Base-by-base conservation (phyloP, 2,113 vertebrate species). In the Dendropsophus ebraccatus region DNA sequence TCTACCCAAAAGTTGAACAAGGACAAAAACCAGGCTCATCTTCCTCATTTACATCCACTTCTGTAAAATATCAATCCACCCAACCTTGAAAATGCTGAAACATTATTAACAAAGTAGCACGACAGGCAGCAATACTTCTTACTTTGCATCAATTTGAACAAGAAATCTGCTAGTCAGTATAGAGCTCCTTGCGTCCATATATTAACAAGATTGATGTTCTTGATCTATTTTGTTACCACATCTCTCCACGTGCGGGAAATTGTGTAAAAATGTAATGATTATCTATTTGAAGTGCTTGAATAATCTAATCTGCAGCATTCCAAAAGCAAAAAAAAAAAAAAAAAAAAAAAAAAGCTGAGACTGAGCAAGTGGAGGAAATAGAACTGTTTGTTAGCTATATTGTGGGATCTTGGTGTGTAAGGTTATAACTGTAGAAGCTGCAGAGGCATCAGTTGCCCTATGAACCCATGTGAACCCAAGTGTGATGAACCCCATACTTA, bases 241-340 rank as follows among this genome's bases (percentile, higher is more conserved):
- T 82, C 60, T 74, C 80, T 32, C 80, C 60, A 69, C 60, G 52
- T 50, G 80, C 45, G 7, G 30, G 72, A 62, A 62, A 84, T 76
- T 76, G 72, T 60, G 54, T n/a, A n/a, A n/a, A 83, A 25, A 83
- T 83, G n/a, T 60, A 49, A 60, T 73, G 37, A 84, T 76, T 84
- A 84, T 84, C 56, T 84, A 41, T 84, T 84, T 76, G 72, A 45
- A 76, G 19, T n/a, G 37, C 21, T 75, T 84, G 82, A 60, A 74
- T 47, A 65, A 84, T 84, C 82, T 47, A 58, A 84, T 9, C 72
- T 50, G n/a, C 17, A 47, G 72, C 54, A 60, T 49, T 76, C 37
- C 60, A 62, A 14, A 65, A 83, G 25, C 49, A 23, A 74, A 12
- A 23, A 8, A 84, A 49, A 76, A 75, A 75, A n/a, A n/a, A n/a